phyloP scores from a whole-genome alignment of 2,888 invertebrate species.

The Apodemia hepburni region DNA sequence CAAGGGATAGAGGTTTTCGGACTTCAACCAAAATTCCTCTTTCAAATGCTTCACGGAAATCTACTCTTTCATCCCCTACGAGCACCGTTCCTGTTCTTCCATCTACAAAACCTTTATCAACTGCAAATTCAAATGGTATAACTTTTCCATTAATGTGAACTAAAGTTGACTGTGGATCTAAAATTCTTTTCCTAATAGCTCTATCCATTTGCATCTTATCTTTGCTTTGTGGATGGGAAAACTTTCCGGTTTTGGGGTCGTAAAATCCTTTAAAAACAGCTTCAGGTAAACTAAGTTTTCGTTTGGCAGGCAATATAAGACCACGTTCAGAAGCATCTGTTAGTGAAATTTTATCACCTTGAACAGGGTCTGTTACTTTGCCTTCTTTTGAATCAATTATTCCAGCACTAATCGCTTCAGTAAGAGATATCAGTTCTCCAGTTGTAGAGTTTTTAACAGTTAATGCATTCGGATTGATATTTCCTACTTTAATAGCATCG shows the following conservation, averaged over 20 bases:
- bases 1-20: slow-evolving; percentile 88
- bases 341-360: slow-evolving; percentile 87
- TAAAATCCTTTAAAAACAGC: slow-evolving; percentile 96
- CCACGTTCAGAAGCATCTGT: slow-evolving; percentile 92
- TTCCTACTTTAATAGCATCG: slow-evolving; percentile 86
- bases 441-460: slow-evolving; percentile 90
- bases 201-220: slow-evolving; percentile 90
- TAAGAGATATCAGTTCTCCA: slow-evolving; percentile 88
- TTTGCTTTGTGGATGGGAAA: slow-evolving; percentile 89
- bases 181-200: slow-evolving; percentile 90
- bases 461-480: slow-evolving; percentile 88
- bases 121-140: slow-evolving; percentile 91
- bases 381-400: slow-evolving; percentile 90
- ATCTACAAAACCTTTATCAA: slow-evolving; percentile 88
- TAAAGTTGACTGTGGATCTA: slow-evolving; percentile 92
- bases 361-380: slow-evolving; percentile 87
- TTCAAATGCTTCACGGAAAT: slow-evolving; percentile 93
- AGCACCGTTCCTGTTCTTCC: slow-evolving; percentile 85
- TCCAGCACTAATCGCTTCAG: slow-evolving; percentile 88
- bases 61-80: slow-evolving; percentile 82
- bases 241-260: slow-evolving; percentile 90
- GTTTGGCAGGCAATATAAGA: slow-evolving; percentile 89
- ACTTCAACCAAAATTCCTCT: slow-evolving; percentile 90
- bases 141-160: slow-evolving; percentile 90
- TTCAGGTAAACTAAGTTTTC: slow-evolving; percentile 91